Evolutionary conservation across 2,888 invertebrate genomes (phyloP).

Genomic region (Chymomyza amoena): DNA sequence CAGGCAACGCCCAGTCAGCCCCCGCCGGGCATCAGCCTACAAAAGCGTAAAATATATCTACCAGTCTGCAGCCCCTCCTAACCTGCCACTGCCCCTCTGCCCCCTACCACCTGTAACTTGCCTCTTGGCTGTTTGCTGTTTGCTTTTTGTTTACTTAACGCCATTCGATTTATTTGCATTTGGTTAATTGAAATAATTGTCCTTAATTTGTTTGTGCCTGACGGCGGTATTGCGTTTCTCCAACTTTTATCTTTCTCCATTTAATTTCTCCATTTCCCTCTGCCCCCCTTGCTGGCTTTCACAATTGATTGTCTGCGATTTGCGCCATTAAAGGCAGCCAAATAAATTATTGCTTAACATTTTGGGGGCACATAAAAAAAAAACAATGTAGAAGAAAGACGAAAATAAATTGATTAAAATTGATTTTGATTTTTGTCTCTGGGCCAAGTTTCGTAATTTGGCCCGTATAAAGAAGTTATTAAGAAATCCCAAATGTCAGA

Average conservation of each 20-base stretch:
- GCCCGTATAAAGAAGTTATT: conserved; percentile 54
- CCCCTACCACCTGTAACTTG: neutral
- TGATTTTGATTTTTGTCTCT: conserved; percentile 25
- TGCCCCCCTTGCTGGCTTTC: neutral
- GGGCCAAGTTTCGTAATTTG: conserved; percentile 27
- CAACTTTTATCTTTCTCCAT: neutral
- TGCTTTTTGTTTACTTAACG: conserved; percentile 63
- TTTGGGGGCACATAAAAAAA: conserved; percentile 16
- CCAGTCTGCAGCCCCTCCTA: neutral
- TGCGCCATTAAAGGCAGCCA: conserved; percentile 61
- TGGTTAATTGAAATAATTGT: conserved; percentile 73
- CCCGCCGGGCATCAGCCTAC: conserved; percentile 25
- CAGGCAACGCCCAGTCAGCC: conserved; percentile 23
- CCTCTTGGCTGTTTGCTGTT: conserved; percentile 38
- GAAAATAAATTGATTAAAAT: conserved; percentile 59
- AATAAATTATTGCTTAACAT: conserved; percentile 65
- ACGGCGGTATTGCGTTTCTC: conserved; percentile 34
- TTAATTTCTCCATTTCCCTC: neutral
- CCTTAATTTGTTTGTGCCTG: conserved; percentile 71
- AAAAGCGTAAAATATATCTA: conserved; percentile 35
- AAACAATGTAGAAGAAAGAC: neutral
- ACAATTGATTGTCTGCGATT: conserved; percentile 72
- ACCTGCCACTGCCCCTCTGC: too few relatives aligned
- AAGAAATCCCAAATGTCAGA: neutral
- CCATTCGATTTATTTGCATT: conserved; percentile 69